A percentile compares a stretch with the other conserved stretches of the same genome.
phyloP scores from a whole-genome alignment of 2,797 vertebrate species.

The Neosilurus hyrtlii region DNA sequence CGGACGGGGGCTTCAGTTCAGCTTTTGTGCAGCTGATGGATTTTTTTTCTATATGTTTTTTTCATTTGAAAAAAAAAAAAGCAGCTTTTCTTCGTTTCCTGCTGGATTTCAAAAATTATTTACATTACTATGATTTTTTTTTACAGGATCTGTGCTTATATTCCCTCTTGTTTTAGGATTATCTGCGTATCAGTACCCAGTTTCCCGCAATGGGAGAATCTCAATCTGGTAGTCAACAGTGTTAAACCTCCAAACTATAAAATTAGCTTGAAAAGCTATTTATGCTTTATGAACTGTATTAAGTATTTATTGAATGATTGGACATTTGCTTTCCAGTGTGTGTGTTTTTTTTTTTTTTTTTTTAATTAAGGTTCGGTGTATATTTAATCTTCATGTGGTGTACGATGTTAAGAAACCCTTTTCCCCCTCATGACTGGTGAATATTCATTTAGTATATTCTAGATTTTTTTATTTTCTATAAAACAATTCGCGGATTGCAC shows the following conservation, averaged over 20 bases:
- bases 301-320: constrained; percentile 53
- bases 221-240: background rate
- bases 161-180: background rate
- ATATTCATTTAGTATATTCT: background rate
- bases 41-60: background rate
- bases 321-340: constrained; percentile 4
- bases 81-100: background rate
- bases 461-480: constrained; percentile 24
- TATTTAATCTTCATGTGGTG: constrained; percentile 11
- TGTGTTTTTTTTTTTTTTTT: background rate
- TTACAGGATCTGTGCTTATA: background rate
- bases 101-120: background rate
- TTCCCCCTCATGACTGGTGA: background rate
- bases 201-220: constrained; percentile 6
- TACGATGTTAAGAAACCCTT: constrained; percentile 22
- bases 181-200: background rate
- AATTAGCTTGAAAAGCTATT: constrained; percentile 44
- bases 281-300: constrained; percentile 44
- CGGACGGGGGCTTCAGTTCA: background rate
- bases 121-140: background rate
- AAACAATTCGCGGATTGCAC: constrained; percentile 26
- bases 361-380: constrained; percentile 4
- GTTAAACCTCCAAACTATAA: constrained; percentile 25
- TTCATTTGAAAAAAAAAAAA: background rate
- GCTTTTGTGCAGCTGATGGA: background rate